Conservation (phyloP, 1,140 invertebrate genomes). For the Druon quercuslanigerum region DNA sequence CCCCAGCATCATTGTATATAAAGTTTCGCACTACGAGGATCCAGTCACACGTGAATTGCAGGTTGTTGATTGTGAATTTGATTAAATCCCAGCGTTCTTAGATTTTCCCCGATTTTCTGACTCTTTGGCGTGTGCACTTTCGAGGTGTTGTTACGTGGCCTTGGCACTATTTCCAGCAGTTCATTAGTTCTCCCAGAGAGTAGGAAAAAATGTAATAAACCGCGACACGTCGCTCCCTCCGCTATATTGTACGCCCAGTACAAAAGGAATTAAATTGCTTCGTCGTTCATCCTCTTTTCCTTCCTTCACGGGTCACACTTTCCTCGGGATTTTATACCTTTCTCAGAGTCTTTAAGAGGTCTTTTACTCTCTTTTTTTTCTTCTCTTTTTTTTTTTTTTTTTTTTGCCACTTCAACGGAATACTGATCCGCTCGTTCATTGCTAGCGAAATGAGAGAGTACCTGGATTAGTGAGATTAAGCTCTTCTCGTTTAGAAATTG, state of each 20-base stretch:
- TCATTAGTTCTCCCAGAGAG: slow-evolving; percentile 56
- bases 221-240: slow-evolving; percentile 55
- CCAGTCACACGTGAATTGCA: neutral
- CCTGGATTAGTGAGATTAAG: slow-evolving; percentile 15
- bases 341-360: neutral
- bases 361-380: neutral
- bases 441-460: neutral
- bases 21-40: neutral
- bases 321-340: slow-evolving; percentile 2
- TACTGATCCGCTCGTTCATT: slow-evolving; percentile 15
- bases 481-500: slow-evolving; percentile 13
- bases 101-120: neutral
- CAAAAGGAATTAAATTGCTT: slow-evolving; percentile 60
- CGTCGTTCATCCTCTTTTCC: slow-evolving; percentile 24
- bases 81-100: neutral
- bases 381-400: neutral
- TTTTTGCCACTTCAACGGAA: neutral
- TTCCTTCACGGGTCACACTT: neutral
- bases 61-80: slow-evolving; percentile 12
- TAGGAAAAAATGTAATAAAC: slow-evolving; percentile 70
- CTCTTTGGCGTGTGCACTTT: neutral
- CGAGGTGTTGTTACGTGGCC: slow-evolving; percentile 42
- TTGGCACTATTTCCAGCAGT: slow-evolving; percentile 63
- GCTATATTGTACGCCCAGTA: slow-evolving; percentile 43
- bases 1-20: neutral